Evolutionary conservation across 2,113 vertebrate genomes (phyloP).

Genomic region (Dasyurus viverrinus): DNA sequence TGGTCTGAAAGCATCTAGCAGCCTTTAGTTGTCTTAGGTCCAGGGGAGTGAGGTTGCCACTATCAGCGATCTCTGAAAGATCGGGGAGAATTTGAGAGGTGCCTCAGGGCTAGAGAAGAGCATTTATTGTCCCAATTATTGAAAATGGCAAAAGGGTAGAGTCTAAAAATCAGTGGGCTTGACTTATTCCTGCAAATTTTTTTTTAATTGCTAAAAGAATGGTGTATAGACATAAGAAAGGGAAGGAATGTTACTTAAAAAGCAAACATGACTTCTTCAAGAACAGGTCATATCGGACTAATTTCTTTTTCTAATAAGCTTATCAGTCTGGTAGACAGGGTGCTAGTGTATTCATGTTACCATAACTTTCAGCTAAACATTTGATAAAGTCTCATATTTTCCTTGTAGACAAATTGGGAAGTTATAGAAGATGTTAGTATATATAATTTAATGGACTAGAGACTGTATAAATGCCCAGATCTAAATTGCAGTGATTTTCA

Average conservation of each 20-base stretch:
- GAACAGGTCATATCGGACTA: background rate
- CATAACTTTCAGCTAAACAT: background rate
- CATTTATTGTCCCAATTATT: background rate
- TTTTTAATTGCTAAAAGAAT: background rate
- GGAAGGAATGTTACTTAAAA: background rate
- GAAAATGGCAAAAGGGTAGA: background rate
- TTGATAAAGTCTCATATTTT: background rate
- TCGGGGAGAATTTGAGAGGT: background rate
- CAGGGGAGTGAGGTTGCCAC: background rate
- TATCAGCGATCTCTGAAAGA: background rate
- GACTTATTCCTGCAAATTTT: background rate
- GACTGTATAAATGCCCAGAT: background rate
- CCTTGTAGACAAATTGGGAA: background rate
- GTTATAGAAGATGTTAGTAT: background rate
- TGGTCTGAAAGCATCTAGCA: background rate
- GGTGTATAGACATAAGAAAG: background rate
- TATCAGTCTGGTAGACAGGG: background rate
- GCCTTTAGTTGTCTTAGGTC: background rate
- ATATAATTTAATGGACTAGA: background rate
- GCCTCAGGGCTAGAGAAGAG: background rate
- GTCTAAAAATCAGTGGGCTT: background rate
- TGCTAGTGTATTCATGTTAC: background rate
- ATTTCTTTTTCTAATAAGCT: background rate
- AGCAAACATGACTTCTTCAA: background rate
- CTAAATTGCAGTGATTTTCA: background rate